Conservation (phyloP, 2,888 invertebrate genomes). For the Plebejus anna region DNA sequence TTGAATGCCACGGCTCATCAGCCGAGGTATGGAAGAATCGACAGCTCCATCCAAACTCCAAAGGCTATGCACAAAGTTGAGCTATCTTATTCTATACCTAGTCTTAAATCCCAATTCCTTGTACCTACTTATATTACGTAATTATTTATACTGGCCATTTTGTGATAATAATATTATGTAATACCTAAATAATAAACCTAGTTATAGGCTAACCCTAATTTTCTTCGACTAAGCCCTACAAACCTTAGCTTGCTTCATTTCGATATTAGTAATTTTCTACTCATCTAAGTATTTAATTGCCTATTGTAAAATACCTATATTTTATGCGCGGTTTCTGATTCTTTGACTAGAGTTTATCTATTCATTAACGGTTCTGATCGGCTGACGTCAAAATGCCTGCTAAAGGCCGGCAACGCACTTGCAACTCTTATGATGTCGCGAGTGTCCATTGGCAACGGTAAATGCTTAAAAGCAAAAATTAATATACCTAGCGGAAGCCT, state of each 20-base stretch:
- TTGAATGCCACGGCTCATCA: too few relatives aligned
- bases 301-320: background rate
- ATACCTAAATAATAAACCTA: background rate
- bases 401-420: too few relatives aligned
- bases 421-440: too few relatives aligned
- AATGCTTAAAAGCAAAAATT: too few relatives aligned
- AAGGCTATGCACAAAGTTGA: too few relatives aligned
- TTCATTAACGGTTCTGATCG: background rate
- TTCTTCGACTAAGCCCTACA: background rate
- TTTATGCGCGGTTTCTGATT: background rate
- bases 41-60: too few relatives aligned
- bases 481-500: too few relatives aligned
- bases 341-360: background rate
- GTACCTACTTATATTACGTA: background rate
- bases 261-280: too few relatives aligned
- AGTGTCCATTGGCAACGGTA: too few relatives aligned
- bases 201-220: background rate
- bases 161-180: slow-evolving; percentile 8
- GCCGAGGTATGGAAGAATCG: too few relatives aligned
- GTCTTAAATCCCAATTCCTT: background rate
- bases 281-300: background rate
- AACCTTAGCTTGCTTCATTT: background rate
- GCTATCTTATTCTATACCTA: background rate
- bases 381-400: too few relatives aligned
- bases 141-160: background rate